Evolutionary conservation across 2,888 invertebrate genomes (phyloP), one percentile per base, ranked within the genome.

Genomic region (Erebia aethiops): DNA sequence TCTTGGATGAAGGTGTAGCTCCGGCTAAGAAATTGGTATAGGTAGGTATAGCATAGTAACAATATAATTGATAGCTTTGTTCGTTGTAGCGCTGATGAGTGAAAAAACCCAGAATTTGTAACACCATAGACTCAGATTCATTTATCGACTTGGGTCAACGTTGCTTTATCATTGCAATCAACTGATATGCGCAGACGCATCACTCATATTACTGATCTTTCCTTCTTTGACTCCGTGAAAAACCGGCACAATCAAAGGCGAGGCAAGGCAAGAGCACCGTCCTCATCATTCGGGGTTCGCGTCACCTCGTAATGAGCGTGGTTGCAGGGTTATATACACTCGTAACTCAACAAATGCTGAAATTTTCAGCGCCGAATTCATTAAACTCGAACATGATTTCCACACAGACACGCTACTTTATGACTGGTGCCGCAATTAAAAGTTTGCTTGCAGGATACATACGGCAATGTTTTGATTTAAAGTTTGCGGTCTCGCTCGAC

Each of bases 391-490:
- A 89, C 87, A 87, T 82, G 86, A 87, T 87, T 87, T 87, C 84
- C 88, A 79, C 82, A 82, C 61, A 69, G 85, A 81, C 83, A 83
- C 84, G 82, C 84, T 49, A 86, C 86, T 86, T 85, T 88, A 86
- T 87, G 87, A 86, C 87, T 80, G 86, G 82, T 79, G 80, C 87
- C 88, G 89, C 90, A 92, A 92, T 92, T 91, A 92, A 92, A 92
- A 91, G 90, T 92, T 91, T 83, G 81, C 81, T 83, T 80, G 79
- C 79, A 82, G 86, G 82, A 87, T 88, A 88, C 87, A 26, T 57
- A 86, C 84, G 86, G 84, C 80, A 87, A 88, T 86, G 86, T 89
- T 91, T 88, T 89, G 89, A 91, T 91, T 89, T 88, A 90, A 88
- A 91, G 87, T 91, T 90, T 79, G 85, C 79, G 85, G 85, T 82